Percentiles rank a stretch among this genome's conserved stretches.
Conservation (phyloP, 2,113 vertebrate species). For the Sphaerodactylus townsendi region DNA sequence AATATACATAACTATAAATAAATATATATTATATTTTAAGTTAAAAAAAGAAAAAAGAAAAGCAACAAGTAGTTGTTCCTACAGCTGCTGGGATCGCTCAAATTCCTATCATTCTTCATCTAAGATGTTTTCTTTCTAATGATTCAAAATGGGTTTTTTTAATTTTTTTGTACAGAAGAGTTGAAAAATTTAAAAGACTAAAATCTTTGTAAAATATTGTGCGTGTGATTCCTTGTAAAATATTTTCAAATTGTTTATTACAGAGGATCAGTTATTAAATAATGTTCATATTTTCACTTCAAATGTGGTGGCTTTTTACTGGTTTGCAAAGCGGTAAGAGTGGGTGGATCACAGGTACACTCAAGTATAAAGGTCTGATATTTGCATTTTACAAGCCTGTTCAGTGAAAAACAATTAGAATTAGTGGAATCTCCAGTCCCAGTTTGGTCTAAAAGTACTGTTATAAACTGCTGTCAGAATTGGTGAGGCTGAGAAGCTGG, state of each 20-base stretch:
- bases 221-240: slow-evolving; percentile 99
- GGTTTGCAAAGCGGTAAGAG: background rate
- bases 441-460: background rate
- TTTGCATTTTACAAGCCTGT: background rate
- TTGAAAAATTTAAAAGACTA: slow-evolving; percentile 77
- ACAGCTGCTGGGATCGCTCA: slow-evolving; percentile 59
- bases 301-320: slow-evolving; percentile 64
- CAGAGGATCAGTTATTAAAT: slow-evolving; percentile 99
- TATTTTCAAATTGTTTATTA: slow-evolving; percentile 99
- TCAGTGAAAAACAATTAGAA: background rate
- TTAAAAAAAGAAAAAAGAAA: slow-evolving; percentile 64
- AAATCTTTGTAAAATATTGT: slow-evolving; percentile 98
- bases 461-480: background rate
- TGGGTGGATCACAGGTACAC: background rate
- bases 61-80: slow-evolving; percentile 56
- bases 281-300: slow-evolving; percentile 99
- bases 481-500: background rate
- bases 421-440: background rate
- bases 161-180: slow-evolving; percentile 93
- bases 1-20: slow-evolving; percentile 80
- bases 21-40: slow-evolving; percentile 79
- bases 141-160: slow-evolving; percentile 67
- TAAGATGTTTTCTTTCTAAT: slow-evolving; percentile 60
- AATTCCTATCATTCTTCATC: slow-evolving; percentile 49
- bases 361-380: background rate